These are phyloP conservation scores for Neuroscelio doddi DNA, from an alignment of 2,888 invertebrate genomes.

Conservation along the genomic window DNA sequence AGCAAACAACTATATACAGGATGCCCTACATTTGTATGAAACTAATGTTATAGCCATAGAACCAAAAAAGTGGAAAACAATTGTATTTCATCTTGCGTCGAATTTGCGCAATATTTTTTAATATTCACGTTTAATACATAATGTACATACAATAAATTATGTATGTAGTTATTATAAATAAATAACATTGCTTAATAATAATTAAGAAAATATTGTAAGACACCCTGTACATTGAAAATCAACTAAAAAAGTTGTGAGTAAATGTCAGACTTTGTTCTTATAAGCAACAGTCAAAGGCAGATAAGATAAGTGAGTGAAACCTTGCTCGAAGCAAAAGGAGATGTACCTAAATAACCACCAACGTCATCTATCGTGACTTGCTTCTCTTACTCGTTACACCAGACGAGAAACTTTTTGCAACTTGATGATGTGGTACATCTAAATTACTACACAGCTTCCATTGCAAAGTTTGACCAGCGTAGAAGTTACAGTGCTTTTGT, in stretches of 20 bases:
- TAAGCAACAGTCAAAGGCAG: conserved; percentile 16
- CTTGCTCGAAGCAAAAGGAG: conserved; percentile 5
- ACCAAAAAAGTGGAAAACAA: background rate
- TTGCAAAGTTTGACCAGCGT: conserved; percentile 23
- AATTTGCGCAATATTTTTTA: too few species aligned
- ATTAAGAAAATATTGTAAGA: too few species aligned
- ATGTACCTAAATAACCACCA: conserved; percentile 32
- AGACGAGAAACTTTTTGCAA: conserved; percentile 27
- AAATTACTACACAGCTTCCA: conserved; percentile 20
- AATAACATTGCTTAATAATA: too few species aligned
- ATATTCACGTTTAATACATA: too few species aligned
- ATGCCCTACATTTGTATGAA: conserved; percentile 13
- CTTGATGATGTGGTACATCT: conserved; percentile 28
- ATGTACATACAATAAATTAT: too few species aligned
- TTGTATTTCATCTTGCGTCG: too few species aligned
- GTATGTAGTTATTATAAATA: too few species aligned
- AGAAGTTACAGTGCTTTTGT: conserved; percentile 11
- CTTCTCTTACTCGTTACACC: conserved; percentile 29
- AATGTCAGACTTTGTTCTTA: conserved; percentile 9
- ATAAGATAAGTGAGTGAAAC: conserved; percentile 16
- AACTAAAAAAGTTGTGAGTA: conserved; percentile 4
- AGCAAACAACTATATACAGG: conserved; percentile 6
- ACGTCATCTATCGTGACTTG: conserved; percentile 30
- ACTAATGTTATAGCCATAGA: background rate
- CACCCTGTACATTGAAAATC: too few species aligned